A percentile compares a stretch with the other conserved stretches of the same genome.
These are phyloP conservation scores for Chrysolina oricalcia DNA, from an alignment of 2,888 invertebrate species.

Conservation along the genomic window DNA sequence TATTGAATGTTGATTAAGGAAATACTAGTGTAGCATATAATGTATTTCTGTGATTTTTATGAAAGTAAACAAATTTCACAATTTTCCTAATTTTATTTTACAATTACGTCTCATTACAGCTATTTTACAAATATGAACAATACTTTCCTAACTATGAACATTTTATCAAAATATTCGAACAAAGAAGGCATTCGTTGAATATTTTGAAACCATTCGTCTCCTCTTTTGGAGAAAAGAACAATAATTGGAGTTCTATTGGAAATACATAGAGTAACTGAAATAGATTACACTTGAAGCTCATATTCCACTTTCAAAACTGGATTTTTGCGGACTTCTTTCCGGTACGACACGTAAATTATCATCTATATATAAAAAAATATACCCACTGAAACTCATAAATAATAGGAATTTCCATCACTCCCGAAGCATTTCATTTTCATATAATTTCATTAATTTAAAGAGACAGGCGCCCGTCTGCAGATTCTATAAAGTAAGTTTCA, in stretches of 20 bases:
- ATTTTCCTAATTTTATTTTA: constrained; percentile 40
- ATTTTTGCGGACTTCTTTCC: too few relatives aligned
- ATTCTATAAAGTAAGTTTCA: too few relatives aligned
- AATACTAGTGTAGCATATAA: constrained; percentile 28
- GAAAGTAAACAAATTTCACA: constrained; percentile 41
- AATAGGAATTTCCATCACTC: too few relatives aligned
- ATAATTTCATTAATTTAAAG: too few relatives aligned
- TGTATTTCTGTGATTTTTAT: constrained; percentile 48
- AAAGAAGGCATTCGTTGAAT: constrained; percentile 49
- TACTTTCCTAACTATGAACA: background rate
- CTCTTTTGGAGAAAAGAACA: background rate
- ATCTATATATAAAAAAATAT: too few relatives aligned
- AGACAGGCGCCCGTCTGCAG: too few relatives aligned
- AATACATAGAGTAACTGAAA: background rate
- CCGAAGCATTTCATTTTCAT: too few relatives aligned
- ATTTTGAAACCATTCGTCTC: constrained; percentile 34
- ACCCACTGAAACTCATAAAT: too few relatives aligned
- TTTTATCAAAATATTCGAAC: constrained; percentile 41
- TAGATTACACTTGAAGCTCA: background rate
- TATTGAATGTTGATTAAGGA: constrained; percentile 50
- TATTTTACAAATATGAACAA: constrained; percentile 33
- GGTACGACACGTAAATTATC: too few relatives aligned
- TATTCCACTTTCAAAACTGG: background rate
- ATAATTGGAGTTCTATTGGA: background rate
- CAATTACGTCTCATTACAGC: constrained; percentile 16